phyloP scores from a whole-genome alignment of 2,113 vertebrate genomes.

The Gymnobelideus leadbeateri region DNA sequence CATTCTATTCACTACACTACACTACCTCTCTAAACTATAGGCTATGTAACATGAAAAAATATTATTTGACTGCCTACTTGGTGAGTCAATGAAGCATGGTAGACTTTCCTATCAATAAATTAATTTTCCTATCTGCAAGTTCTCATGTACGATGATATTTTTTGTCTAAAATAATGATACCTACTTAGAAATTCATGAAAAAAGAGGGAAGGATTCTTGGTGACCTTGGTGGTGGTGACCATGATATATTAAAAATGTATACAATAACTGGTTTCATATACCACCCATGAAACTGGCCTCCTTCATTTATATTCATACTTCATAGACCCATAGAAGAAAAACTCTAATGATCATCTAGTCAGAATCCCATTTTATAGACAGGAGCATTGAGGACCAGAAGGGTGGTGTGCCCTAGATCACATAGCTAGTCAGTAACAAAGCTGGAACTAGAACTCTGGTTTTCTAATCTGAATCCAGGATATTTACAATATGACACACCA shows the following conservation, averaged over 20 bases:
- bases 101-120: conserved; percentile 29
- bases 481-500: background rate
- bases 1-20: conserved; percentile 40
- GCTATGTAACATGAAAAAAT: background rate
- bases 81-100: background rate
- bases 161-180: conserved; percentile 43
- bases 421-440: background rate
- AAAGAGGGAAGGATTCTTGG: background rate
- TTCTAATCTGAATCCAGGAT: background rate
- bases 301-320: conserved; percentile 9
- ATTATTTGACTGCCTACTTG: rapidly evolving
- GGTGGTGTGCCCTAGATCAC: background rate
- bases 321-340: conserved; percentile 39
- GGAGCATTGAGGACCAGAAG: conserved; percentile 39
- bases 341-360: conserved; percentile 20
- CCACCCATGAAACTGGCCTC: background rate
- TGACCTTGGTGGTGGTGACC: conserved; percentile 8
- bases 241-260: background rate
- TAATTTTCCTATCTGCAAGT: conserved; percentile 29
- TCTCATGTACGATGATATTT: background rate
- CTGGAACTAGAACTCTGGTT: background rate
- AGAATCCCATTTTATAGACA: conserved; percentile 52
- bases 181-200: background rate
- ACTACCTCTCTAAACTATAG: background rate
- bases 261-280: background rate